Evolutionary conservation across 1,140 invertebrate genomes (phyloP).

Genomic region (Oncopodura yosiiana): DNA sequence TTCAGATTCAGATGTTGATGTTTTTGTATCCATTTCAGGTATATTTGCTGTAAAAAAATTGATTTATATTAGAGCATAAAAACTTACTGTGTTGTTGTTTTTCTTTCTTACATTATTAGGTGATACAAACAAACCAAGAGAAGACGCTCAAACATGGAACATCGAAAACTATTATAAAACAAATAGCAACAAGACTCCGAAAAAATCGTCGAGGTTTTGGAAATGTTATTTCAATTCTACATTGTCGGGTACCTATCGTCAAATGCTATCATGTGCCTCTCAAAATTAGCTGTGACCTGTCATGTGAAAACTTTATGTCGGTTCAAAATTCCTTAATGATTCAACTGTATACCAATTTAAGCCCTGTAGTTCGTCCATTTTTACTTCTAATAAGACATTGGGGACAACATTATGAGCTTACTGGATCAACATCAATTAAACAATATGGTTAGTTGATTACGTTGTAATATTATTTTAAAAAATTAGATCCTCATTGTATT

Average conservation of each 20-base stretch:
- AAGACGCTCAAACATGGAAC: not conserved
- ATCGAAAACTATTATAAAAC: not conserved
- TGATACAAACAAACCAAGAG: conserved; percentile 32
- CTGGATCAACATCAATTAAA: conserved; percentile 23
- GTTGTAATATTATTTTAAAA: too few species aligned
- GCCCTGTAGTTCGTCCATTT: conserved; percentile 10
- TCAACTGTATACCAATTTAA: conserved; percentile 3
- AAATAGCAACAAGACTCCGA: conserved; percentile 1
- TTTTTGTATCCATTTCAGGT: conserved; percentile 45
- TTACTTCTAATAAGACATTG: conserved; percentile 20
- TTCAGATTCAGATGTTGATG: conserved; percentile 56
- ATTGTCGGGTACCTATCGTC: conserved; percentile 21
- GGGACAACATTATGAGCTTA: conserved; percentile 22
- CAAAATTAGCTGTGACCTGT: conserved; percentile 17
- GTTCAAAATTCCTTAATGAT: conserved; percentile 23
- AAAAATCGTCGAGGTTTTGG: not conserved
- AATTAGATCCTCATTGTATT: too few species aligned
- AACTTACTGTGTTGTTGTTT: conserved; percentile 15
- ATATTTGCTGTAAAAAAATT: conserved; percentile 25
- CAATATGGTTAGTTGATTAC: too few species aligned
- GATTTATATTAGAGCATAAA: conserved; percentile 12
- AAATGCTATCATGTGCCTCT: conserved; percentile 4
- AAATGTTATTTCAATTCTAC: conserved; percentile 8
- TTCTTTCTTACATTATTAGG: conserved; percentile 3
- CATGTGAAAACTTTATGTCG: conserved; percentile 23